These are phyloP conservation scores for Rafetus swinhoei DNA, from an alignment of 2,113 vertebrate species.

Conservation along the genomic window DNA sequence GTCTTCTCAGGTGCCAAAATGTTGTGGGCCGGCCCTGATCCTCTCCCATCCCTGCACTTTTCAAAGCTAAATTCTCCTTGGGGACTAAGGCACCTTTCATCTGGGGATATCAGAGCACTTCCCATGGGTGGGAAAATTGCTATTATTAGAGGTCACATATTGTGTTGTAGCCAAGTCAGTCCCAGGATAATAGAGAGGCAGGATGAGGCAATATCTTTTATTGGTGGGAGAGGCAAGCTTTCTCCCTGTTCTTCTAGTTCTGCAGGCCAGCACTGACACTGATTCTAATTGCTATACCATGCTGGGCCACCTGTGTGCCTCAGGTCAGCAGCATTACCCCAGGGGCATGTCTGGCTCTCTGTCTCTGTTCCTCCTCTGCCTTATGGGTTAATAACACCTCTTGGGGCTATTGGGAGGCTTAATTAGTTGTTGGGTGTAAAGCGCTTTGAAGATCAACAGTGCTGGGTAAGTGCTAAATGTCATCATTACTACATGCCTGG, in stretches of 20 bases:
- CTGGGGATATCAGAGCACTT: too few relatives aligned
- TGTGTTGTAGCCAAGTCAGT: too few relatives aligned
- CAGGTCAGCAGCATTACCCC: conserved; percentile 5
- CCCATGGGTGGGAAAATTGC: too few relatives aligned
- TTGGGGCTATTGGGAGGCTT: conserved; percentile 41
- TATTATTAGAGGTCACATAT: too few relatives aligned
- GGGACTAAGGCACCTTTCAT: too few relatives aligned
- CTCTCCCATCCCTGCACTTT: background rate
- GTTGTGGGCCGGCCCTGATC: background rate
- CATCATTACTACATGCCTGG: background rate
- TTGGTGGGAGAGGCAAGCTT: background rate
- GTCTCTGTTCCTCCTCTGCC: conserved; percentile 45
- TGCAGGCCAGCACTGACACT: conserved; percentile 56
- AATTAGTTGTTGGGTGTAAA: conserved; percentile 45
- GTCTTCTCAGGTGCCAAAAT: too few relatives aligned
- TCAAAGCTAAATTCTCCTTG: background rate
- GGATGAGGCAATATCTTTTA: background rate
- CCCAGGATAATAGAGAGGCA: background rate
- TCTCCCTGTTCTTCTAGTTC: background rate
- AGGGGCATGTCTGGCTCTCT: conserved; percentile 56
- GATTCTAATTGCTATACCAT: background rate
- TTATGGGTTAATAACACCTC: conserved; percentile 62
- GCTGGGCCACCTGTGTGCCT: fast-evolving
- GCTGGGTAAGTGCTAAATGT: background rate
- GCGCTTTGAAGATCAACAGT: background rate